A percentile compares a stretch with the other conserved stretches of the same genome.
Evolutionary conservation across 2,797 vertebrate genomes (phyloP).

Genomic region (Phataginus tricuspis): DNA sequence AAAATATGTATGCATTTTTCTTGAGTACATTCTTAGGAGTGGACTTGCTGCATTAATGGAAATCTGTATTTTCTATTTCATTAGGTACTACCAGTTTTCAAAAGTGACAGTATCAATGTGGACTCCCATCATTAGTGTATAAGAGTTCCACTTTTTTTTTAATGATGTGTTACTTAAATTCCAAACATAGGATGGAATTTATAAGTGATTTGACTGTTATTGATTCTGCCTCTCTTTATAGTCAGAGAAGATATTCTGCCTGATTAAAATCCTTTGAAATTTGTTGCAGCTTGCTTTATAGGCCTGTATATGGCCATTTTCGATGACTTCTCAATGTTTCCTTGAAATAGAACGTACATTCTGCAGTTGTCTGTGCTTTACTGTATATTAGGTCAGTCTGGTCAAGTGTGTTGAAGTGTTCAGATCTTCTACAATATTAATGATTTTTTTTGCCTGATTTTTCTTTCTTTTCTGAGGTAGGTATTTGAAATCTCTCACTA

Average conservation of each 20-base stretch:
- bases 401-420: background rate
- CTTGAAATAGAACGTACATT: background rate
- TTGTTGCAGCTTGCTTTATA: background rate
- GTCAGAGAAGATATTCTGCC: background rate
- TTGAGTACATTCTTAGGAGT: background rate
- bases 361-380: background rate
- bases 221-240: background rate
- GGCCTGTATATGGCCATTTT: background rate
- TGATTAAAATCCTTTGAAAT: background rate
- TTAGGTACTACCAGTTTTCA: background rate
- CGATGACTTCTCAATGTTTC: background rate
- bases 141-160: background rate
- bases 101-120: background rate
- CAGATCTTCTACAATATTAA: background rate
- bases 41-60: background rate
- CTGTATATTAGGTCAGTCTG: background rate
- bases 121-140: background rate
- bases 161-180: background rate
- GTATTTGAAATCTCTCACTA: background rate
- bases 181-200: background rate
- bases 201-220: background rate
- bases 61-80: background rate
- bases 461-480: background rate
- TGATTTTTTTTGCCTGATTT: background rate
- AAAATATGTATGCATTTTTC: background rate